phyloP scores from a whole-genome alignment of 2,797 vertebrate genomes.

The Enteromius treurensis region DNA sequence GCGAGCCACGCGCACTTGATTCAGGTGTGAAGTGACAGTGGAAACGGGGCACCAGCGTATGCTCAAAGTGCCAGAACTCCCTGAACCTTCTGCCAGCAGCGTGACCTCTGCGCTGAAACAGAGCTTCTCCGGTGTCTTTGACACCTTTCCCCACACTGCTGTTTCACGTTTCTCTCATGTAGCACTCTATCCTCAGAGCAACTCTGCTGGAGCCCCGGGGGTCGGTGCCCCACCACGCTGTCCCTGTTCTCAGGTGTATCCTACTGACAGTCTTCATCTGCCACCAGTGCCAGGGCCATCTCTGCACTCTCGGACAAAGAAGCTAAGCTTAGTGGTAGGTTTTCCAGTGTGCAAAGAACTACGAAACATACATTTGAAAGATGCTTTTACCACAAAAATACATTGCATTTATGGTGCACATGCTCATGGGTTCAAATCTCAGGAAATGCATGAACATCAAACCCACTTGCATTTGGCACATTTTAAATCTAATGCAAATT shows the following conservation, averaged over 20 bases:
- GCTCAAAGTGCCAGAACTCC: slow-evolving; percentile 22
- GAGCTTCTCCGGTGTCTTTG: slow-evolving; percentile 41
- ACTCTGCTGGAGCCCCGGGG: slow-evolving; percentile 35
- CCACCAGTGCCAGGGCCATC: neutral
- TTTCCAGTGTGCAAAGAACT: neutral
- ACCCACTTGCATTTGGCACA: neutral
- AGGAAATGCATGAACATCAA: neutral
- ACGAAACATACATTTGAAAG: neutral
- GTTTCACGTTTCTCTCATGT: slow-evolving; percentile 53
- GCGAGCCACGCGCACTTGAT: neutral
- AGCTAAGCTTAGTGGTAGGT: neutral
- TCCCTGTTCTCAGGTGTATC: slow-evolving; percentile 42
- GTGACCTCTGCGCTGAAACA: slow-evolving; percentile 29
- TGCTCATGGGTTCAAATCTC: neutral
- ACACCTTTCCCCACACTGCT: slow-evolving; percentile 48
- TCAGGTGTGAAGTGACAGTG: slow-evolving; percentile 37
- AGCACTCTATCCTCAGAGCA: slow-evolving; percentile 49
- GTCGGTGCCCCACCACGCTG: slow-evolving; percentile 9
- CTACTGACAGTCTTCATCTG: slow-evolving; percentile 36
- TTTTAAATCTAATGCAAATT: neutral
- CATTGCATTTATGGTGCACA: neutral
- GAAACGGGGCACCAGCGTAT: slow-evolving; percentile 30
- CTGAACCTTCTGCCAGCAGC: slow-evolving; percentile 11
- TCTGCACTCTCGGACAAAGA: neutral
- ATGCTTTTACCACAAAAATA: neutral